These are phyloP conservation scores for Hypsibius dujardini DNA, from an alignment of 1,140 invertebrate species.

Conservation along the genomic window DNA sequence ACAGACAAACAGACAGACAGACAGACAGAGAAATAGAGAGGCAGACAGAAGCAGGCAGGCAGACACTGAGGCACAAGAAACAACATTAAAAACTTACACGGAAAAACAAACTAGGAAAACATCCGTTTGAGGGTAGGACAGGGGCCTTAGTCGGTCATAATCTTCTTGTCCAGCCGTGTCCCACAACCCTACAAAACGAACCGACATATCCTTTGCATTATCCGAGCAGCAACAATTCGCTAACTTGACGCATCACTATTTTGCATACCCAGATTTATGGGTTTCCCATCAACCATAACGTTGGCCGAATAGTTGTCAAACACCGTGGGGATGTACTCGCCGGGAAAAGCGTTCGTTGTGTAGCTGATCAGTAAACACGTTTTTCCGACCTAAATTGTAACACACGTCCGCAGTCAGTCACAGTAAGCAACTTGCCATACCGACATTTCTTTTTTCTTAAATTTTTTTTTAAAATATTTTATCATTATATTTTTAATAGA, in stretches of 20 bases:
- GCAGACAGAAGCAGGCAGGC: too few relatives aligned
- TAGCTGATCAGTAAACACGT: conserved; percentile 89
- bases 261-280: conserved; percentile 60
- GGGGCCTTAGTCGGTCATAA: conserved; percentile 75
- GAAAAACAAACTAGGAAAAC: conserved; percentile 97
- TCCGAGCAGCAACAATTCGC: neutral
- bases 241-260: neutral
- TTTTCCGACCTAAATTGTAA: conserved; percentile 58
- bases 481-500: too few relatives aligned
- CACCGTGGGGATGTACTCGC: conserved; percentile 86
- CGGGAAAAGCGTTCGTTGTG: conserved; percentile 88
- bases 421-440: too few relatives aligned
- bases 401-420: too few relatives aligned
- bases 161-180: conserved; percentile 84
- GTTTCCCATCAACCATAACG: conserved; percentile 98
- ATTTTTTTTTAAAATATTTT: too few relatives aligned
- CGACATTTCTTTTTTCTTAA: too few relatives aligned
- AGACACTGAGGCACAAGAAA: too few relatives aligned
- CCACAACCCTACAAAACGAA: conserved; percentile 44
- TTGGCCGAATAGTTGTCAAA: conserved; percentile 98
- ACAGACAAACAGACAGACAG: too few relatives aligned
- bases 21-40: too few relatives aligned
- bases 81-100: conserved; percentile 32
- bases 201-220: neutral
- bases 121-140: conserved; percentile 95